Evolutionary conservation across 2,888 invertebrate species (phyloP).

Genomic region (Acleris cristana): DNA sequence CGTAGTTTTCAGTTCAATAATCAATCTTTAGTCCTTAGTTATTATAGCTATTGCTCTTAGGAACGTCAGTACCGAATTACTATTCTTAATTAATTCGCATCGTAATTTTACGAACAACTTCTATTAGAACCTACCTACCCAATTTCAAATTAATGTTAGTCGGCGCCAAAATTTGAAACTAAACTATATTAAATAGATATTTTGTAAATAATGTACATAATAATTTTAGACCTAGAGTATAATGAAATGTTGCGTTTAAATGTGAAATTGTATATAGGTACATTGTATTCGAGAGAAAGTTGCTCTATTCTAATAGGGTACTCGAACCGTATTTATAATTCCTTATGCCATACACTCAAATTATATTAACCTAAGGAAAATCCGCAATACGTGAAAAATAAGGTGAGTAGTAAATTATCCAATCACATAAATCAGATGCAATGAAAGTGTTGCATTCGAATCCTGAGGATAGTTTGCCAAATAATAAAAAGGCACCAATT

Average conservation of each 20-base stretch:
- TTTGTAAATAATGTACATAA: conserved; percentile 47
- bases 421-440: no score
- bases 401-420: no score
- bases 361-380: no score
- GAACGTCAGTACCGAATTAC: conserved; percentile 2
- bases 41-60: background rate
- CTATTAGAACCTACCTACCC: no score
- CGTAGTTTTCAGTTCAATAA: background rate
- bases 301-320: no score
- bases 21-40: background rate
- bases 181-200: background rate
- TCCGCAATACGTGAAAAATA: no score
- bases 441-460: no score
- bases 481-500: no score
- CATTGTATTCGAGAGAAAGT: background rate
- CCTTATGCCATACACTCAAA: no score
- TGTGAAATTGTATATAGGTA: background rate
- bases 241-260: conserved; percentile 1
- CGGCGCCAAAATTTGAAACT: conserved; percentile 6
- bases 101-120: background rate
- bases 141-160: background rate
- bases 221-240: background rate
- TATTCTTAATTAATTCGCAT: background rate
- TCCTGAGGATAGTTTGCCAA: no score
- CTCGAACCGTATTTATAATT: no score